Percentiles rank a stretch among this genome's conserved stretches.
These are phyloP conservation scores for Agyllia agylla DNA, from an alignment of 2,888 invertebrate species.

Conservation along the genomic window DNA sequence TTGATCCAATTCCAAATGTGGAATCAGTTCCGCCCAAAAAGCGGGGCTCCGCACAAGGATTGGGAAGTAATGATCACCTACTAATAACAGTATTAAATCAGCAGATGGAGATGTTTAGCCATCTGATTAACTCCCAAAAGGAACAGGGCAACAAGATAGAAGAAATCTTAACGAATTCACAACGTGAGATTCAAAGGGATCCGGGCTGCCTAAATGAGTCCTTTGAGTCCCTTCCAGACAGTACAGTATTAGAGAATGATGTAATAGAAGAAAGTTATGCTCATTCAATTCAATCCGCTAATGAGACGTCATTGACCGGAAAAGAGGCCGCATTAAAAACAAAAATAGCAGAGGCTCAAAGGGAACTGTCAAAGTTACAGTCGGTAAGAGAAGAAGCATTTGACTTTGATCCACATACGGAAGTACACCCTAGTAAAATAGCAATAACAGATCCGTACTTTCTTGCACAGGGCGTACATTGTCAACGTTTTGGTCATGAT, in stretches of 20 bases:
- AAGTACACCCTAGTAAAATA: background rate
- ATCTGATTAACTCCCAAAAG: background rate
- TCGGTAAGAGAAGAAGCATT: background rate
- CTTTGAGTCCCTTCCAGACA: background rate
- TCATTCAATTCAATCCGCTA: background rate
- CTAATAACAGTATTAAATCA: background rate
- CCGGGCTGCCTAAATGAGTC: background rate
- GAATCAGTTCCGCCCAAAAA: background rate
- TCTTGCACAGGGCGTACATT: conserved; percentile 1
- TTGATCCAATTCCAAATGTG: background rate
- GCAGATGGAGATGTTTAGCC: background rate
- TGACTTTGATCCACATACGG: background rate
- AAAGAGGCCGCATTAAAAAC: background rate
- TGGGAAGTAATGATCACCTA: background rate
- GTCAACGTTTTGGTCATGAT: conserved; percentile 8
- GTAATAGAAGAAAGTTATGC: background rate
- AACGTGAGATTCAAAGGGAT: background rate
- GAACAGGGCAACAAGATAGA: background rate
- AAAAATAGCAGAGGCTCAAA: background rate
- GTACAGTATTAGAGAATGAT: background rate
- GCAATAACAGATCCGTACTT: background rate
- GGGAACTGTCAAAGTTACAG: background rate
- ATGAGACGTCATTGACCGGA: background rate
- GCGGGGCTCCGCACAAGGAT: background rate
- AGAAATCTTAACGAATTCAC: background rate